Conservation (phyloP, 2,797 vertebrate species). For the Pyrocephalus nanus region DNA sequence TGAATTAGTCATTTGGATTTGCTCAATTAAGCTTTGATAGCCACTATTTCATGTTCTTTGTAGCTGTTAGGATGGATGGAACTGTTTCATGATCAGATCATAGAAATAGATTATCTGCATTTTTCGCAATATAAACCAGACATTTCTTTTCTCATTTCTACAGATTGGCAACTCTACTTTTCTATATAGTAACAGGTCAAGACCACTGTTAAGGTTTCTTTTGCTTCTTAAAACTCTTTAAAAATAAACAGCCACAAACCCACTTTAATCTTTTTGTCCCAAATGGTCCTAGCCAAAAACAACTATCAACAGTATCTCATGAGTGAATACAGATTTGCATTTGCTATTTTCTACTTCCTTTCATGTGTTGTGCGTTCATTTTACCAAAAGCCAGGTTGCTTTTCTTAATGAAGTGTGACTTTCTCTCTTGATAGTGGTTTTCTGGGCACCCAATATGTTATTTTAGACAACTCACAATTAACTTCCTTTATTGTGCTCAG, state of each 20-base stretch:
- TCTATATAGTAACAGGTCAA: not conserved
- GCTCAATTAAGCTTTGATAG: conserved; percentile 1
- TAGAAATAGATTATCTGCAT: not conserved
- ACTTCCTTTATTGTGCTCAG: not conserved
- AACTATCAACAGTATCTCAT: not conserved
- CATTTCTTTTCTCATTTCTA: not conserved
- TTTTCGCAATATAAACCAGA: not conserved
- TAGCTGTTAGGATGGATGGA: not conserved
- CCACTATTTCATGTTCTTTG: not conserved
- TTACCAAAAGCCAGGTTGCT: not conserved
- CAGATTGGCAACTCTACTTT: not conserved
- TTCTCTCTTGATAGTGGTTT: not conserved
- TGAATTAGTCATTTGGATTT: not conserved
- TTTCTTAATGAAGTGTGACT: not conserved
- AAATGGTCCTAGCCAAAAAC: not conserved
- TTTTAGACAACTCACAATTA: conserved; percentile 21
- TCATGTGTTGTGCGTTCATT: not conserved
- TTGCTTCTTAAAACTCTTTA: not conserved
- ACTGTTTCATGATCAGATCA: not conserved
- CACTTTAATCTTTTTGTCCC: not conserved
- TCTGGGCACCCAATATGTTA: not conserved
- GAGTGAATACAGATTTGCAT: not conserved
- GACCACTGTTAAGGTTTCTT: not conserved
- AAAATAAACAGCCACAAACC: not conserved
- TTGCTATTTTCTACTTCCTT: not conserved